Evolutionary conservation across 2,888 invertebrate species (phyloP), one percentile per base, ranked within the genome.

Genomic region (Chironomus tentans): DNA sequence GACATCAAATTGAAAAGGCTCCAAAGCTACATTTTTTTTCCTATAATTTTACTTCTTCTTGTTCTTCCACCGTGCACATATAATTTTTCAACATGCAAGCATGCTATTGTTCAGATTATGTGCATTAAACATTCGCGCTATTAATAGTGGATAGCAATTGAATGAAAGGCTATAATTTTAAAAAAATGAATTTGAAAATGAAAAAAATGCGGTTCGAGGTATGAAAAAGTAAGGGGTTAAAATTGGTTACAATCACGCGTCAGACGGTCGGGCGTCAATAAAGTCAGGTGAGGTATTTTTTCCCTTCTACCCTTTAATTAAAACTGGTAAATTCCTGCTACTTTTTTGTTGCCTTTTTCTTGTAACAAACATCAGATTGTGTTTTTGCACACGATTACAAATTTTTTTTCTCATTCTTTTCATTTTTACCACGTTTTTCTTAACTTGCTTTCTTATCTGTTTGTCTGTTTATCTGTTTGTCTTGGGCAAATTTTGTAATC

Each of bases 181-280:
- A 50, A 24, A 38, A 65, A 65, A 65, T 56, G n/a, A 7, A 18
- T 56, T 56, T 65, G 10, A 21, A 22, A 21, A 13, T 68, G 72
- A 50, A 72, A 72, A 61, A 72, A 72, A 68, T 46, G 68, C 38
- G 68, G 68, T 68, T 68, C 68, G 56, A 18, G 56, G 56, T 38
- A 38, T 38, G 38, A 38, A 38, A 38, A 38, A 10, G 38, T n/a
- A 46, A 21, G 6, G 46, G 46, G 24, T 62, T 72, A 24, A 72
- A 72, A 72, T 62, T 72, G 72, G 72, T 72, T 61, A 62, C 28
- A 72, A 72, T 72, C 72, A 72, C 72, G 72, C 72, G 62, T 72
- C 72, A 72, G 72, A 28, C 72, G 13, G 72, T n/a, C 72, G 62
- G 72, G 72, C 72, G 72, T 72, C 72, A 68, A 68, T 38, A 68